Evolutionary conservation across 1,140 invertebrate species (phyloP), one percentile per base, ranked within the genome.

Genomic region (Samia ricini): DNA sequence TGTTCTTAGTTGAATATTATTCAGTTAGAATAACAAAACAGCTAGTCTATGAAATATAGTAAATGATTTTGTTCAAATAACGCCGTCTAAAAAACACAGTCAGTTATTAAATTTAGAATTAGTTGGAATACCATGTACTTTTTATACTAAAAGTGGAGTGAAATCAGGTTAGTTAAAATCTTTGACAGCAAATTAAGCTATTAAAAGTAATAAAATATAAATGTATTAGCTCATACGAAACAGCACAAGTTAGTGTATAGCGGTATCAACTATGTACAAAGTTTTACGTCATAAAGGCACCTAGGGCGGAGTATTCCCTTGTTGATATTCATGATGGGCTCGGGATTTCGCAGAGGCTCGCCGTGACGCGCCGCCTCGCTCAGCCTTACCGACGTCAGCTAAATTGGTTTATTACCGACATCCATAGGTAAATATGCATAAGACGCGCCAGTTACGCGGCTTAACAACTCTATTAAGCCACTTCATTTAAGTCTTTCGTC

Each of bases 321-420:
- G 77, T 85, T 85, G 82, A 81, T 83, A 83, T 85, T 85, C 82
- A 85, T 76, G 74, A 66, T 74, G 64, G 64, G 63, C 64, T 20
- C 29, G 62, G 63, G 62, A 61, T 56, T 63, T 66, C 64, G 68
- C 69, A 63, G 68, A 64, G 71, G 61, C 65, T 61, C 65, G 62
- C 68, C 68, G 64, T 73, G 67, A 7, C 33, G 8, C 33, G 15
- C 33, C 33, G 33, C 33, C 12, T 42, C 33, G 10, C n/a, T 42
- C 69, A 60, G 60, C 49, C 58, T 56, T 52, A 58, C 64, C 66
- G 64, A 69, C 69, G 74, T 76, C 76, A 80, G 71, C 72, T 72
- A 78, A 83, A 83, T 85, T 80, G 74, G 74, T 85, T 83, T 80
- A 79, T 76, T 79, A 66, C 76, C 63, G 55, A 29, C 36, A 21